Evolutionary conservation across 2,888 invertebrate genomes (phyloP).

Genomic region (Morpho helenor): DNA sequence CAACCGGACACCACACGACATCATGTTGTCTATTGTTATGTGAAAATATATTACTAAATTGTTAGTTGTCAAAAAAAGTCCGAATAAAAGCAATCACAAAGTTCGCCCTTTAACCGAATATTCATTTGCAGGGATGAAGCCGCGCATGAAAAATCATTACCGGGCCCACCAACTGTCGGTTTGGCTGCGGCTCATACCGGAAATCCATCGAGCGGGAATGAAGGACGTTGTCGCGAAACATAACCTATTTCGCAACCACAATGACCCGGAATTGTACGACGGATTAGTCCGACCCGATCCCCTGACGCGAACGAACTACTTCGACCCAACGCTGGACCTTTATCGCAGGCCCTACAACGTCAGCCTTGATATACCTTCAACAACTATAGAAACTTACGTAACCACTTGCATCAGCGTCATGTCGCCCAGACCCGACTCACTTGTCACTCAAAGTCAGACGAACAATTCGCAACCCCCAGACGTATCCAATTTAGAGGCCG

Average conservation of each 20-base stretch:
- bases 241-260: conserved; percentile 94
- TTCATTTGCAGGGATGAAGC: conserved; percentile 88
- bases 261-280: conserved; percentile 93
- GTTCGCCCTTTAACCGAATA: background rate
- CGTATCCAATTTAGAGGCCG: conserved; percentile 88
- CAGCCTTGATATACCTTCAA: conserved; percentile 70
- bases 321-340: conserved; percentile 81
- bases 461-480: conserved; percentile 86
- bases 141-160: conserved; percentile 96
- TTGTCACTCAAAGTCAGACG: conserved; percentile 64
- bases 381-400: conserved; percentile 81
- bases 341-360: conserved; percentile 81
- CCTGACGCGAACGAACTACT: conserved; percentile 82
- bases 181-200: conserved; percentile 96
- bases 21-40: background rate
- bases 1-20: too few relatives aligned
- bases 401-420: conserved; percentile 86
- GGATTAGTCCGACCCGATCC: conserved; percentile 92
- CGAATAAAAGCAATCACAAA: too few relatives aligned
- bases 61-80: too few relatives aligned
- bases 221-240: conserved; percentile 93
- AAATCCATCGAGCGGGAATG: conserved; percentile 93
- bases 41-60: too few relatives aligned
- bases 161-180: conserved; percentile 97
- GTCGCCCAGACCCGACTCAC: conserved; percentile 83